A percentile compares a stretch with the other conserved stretches of the same genome.
phyloP scores from a whole-genome alignment of 2,113 vertebrate genomes.

The Platysteira castanea region DNA sequence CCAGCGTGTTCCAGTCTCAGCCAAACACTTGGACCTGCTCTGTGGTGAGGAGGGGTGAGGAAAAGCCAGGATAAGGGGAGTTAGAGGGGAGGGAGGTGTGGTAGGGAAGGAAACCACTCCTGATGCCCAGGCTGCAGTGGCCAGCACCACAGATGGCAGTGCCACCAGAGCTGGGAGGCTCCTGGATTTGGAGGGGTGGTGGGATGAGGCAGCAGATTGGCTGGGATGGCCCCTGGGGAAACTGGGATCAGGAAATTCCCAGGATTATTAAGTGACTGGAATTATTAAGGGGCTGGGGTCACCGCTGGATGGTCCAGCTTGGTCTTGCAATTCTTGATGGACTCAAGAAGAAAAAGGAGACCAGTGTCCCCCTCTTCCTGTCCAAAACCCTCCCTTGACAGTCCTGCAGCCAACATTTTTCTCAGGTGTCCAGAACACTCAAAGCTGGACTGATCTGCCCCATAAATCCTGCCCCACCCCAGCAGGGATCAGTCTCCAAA shows the following conservation, averaged over 20 bases:
- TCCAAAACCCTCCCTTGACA: neutral
- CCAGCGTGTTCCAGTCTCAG: neutral
- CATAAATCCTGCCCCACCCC: neutral
- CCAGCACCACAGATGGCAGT: neutral
- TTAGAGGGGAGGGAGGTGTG: neutral
- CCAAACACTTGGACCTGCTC: neutral
- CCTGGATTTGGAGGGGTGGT: neutral
- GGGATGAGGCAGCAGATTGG: neutral
- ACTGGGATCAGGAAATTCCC: neutral
- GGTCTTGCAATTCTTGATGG: neutral
- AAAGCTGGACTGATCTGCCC: neutral
- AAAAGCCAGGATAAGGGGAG: neutral
- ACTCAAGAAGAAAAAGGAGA: neutral
- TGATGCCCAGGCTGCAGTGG: neutral
- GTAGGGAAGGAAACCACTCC: neutral
- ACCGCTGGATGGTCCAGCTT: neutral
- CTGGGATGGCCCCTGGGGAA: neutral
- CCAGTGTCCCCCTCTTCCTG: neutral
- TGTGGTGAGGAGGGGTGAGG: fast-evolving
- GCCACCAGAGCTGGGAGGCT: neutral
- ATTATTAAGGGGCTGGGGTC: neutral
- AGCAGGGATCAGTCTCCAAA: neutral
- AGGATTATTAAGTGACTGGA: neutral
- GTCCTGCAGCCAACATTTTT: neutral
- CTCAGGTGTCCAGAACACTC: neutral